Percentiles rank a stretch among this genome's conserved stretches.
Evolutionary conservation across 2,797 vertebrate genomes (phyloP).

Genomic region (Cheracebus regulus): DNA sequence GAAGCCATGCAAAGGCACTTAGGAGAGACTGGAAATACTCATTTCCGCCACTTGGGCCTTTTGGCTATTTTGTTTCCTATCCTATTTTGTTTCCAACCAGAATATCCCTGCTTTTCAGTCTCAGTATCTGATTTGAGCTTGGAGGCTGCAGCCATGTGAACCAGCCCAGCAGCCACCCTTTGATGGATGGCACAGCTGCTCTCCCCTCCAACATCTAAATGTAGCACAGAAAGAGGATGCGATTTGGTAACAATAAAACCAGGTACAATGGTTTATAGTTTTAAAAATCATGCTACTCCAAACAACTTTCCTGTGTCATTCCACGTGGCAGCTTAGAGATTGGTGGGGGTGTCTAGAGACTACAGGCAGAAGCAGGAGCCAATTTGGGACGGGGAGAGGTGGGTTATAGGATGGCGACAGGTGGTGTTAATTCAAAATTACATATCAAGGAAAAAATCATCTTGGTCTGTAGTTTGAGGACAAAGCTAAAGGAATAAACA

Average conservation of each 20-base stretch:
- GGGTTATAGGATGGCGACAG: background rate
- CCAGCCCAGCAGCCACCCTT: background rate
- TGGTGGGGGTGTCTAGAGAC: background rate
- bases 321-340: background rate
- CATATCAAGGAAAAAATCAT: background rate
- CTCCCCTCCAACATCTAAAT: background rate
- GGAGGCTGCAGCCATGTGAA: fast-evolving
- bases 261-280: background rate
- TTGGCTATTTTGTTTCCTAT: background rate
- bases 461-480: slow-evolving; percentile 24
- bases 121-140: background rate
- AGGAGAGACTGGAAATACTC: background rate
- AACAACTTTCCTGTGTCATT: background rate
- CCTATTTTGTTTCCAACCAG: background rate
- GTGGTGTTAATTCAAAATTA: slow-evolving; percentile 26
- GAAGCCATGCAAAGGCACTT: background rate
- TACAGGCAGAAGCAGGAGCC: background rate
- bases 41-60: background rate
- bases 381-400: background rate
- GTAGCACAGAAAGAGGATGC: background rate
- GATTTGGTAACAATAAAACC: background rate
- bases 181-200: background rate
- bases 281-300: background rate
- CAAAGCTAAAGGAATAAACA: slow-evolving; percentile 45
- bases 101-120: background rate